phyloP scores from a whole-genome alignment of 30 jellyfish, hydroid and myxozoan species.

The Sanderia malayensis region DNA sequence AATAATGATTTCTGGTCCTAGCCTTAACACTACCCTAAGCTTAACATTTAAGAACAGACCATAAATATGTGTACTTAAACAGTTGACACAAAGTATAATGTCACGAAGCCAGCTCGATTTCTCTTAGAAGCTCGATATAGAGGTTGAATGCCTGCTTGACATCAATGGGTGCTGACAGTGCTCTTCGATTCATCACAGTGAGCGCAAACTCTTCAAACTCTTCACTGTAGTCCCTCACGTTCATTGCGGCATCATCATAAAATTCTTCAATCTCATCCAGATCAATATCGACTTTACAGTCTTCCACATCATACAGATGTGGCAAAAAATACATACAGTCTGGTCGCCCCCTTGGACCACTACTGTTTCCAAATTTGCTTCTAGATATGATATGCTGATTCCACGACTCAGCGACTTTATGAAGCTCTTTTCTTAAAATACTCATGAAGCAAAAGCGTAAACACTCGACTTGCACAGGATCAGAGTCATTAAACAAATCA shows the following conservation, averaged over 20 bases:
- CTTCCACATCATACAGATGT: conserved; percentile 3
- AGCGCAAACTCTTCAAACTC: conserved; percentile 51
- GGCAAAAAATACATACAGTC: conserved; percentile 42
- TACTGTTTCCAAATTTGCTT: conserved; percentile 22
- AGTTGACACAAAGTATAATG: conserved; percentile 1
- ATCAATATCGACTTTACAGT: conserved; percentile 15
- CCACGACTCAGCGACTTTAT: conserved; percentile 51
- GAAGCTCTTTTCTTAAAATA: conserved; percentile 53
- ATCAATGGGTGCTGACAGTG: conserved; percentile 20
- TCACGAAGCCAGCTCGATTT: conserved; percentile 10
- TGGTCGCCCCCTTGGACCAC: conserved; percentile 53
- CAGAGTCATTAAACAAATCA: conserved; percentile 32
- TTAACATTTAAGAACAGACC: background rate
- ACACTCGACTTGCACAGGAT: conserved; percentile 48
- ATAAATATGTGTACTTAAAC: background rate
- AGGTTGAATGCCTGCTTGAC: conserved; percentile 45
- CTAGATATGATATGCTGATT: conserved; percentile 26
- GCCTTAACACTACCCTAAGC: no score
- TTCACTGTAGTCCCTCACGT: conserved; percentile 11
- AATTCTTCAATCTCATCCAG: conserved; percentile 35
- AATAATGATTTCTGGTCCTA: background rate
- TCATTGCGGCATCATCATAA: conserved; percentile 22
- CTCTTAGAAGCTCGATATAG: conserved; percentile 19
- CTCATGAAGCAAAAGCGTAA: conserved; percentile 53
- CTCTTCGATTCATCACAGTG: conserved; percentile 22